Evolutionary conservation across 2,797 vertebrate species (phyloP), one percentile per base, ranked within the genome.

Genomic region (Pterois miles): DNA sequence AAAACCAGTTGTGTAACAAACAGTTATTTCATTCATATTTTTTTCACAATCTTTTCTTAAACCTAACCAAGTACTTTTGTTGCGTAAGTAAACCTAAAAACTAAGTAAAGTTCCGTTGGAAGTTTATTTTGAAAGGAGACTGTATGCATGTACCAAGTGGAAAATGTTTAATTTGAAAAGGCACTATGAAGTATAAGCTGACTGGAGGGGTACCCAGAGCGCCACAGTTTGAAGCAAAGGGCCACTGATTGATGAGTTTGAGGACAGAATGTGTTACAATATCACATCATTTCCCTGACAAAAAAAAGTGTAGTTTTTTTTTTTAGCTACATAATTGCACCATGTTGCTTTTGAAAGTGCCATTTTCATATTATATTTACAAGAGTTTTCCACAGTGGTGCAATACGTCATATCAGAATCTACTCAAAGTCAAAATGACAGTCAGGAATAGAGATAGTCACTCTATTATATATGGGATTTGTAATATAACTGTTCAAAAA

Each of bases 1-100:
- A 0, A 43, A 8, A 16, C 3, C 40, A 20, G 40, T 43, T 43
- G 18, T 3, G 6, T 43, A 43, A 43, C 7, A 43, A 43, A 43
- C 7, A 43, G 40, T 43, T 43, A 43, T 43, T 43, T n/a, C n/a
- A n/a, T n/a, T n/a, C n/a, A n/a, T n/a, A n/a, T n/a, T n/a, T n/a
- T n/a, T n/a, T n/a, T n/a, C n/a, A 43, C 0, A 3, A 43, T 16
- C 40, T 0, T 43, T 8, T 43, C 40, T 16, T 20, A 43, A 18
- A 0, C 40, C 40, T 43, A 43, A 43, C 16, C 16, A 20, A 43
- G 40, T 43, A 20, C 0, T 43, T 43, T 20, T 43, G 40, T 43
- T 43, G 40, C 16, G 7, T 18, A 18, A 43, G 40, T 43, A 43
- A 43, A 43, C 40, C 6, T 16, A 40, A 16, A 40, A 40, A 0